Evolutionary conservation across 2,797 vertebrate species (phyloP).

Genomic region (Parotocinclus haroldoi): DNA sequence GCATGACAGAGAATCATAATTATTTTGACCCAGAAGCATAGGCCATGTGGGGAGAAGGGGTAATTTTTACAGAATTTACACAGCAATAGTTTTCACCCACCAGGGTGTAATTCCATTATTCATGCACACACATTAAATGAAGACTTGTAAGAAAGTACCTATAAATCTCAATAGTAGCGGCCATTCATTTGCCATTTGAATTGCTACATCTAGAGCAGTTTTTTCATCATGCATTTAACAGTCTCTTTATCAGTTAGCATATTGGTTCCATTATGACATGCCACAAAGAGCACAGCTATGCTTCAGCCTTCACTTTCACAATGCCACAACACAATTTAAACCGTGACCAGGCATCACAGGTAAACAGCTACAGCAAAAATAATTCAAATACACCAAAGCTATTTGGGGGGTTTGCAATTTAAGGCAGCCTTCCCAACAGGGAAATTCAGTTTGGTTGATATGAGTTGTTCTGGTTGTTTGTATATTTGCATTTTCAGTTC

Average conservation of each 20-base stretch:
- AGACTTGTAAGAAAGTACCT: constrained; percentile 50
- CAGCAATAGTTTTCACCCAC: constrained; percentile 46
- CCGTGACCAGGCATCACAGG: constrained; percentile 48
- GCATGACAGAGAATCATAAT: constrained; percentile 28
- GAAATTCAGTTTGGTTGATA: no score
- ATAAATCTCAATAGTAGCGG: constrained; percentile 64
- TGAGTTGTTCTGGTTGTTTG: no score
- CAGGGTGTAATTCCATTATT: constrained; percentile 69
- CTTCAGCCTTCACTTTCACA: constrained; percentile 62
- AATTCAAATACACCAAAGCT: constrained; percentile 13
- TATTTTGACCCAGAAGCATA: constrained; percentile 45
- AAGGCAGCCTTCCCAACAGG: no score
- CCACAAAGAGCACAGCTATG: constrained; percentile 67
- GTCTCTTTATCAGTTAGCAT: constrained; percentile 51
- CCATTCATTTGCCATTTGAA: constrained; percentile 67
- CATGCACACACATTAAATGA: constrained; percentile 68
- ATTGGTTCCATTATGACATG: constrained; percentile 63
- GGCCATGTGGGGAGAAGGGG: constrained; percentile 60
- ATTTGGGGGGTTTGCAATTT: neutral
- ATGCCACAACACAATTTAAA: constrained; percentile 67
- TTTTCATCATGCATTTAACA: constrained; percentile 68
- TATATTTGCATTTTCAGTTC: no score
- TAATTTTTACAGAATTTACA: constrained; percentile 61
- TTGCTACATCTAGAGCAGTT: constrained; percentile 70
- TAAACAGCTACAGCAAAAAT: constrained; percentile 43